A percentile compares a stretch with the other conserved stretches of the same genome.
Evolutionary conservation across 1,140 invertebrate species (phyloP).

Genomic region (Antheraea mylitta): DNA sequence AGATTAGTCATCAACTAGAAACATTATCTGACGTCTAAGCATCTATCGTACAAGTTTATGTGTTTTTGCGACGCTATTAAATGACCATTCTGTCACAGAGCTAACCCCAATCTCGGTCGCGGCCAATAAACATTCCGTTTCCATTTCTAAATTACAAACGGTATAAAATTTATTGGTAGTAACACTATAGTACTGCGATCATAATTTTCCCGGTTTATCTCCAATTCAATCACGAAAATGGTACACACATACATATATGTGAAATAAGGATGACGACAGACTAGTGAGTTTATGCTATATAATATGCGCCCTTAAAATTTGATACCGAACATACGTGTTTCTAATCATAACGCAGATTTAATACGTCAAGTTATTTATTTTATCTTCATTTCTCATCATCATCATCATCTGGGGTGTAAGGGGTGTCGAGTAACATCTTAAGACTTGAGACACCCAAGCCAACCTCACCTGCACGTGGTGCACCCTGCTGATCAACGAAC

Average conservation of each 20-base stretch:
- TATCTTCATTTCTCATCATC: too few relatives aligned
- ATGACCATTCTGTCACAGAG: not conserved
- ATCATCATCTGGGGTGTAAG: too few relatives aligned
- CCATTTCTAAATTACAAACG: not conserved
- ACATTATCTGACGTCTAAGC: not conserved
- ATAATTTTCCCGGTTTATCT: not conserved
- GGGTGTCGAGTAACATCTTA: too few relatives aligned
- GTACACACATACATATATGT: not conserved
- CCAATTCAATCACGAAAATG: not conserved
- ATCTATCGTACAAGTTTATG: not conserved
- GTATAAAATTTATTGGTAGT: constrained; percentile 3
- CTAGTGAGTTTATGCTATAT: not conserved
- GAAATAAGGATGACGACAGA: not conserved
- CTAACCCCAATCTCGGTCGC: not conserved
- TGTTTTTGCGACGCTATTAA: not conserved
- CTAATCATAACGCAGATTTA: too few relatives aligned
- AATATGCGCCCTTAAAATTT: not conserved
- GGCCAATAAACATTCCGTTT: not conserved
- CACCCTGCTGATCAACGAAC: too few relatives aligned
- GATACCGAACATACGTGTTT: not conserved
- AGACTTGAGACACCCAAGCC: too few relatives aligned
- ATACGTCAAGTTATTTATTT: too few relatives aligned
- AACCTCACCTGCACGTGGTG: too few relatives aligned
- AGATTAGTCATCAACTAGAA: not conserved
- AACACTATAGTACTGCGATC: not conserved